Evolutionary conservation across 2,888 invertebrate genomes (phyloP).

Genomic region (Andrena marginata): DNA sequence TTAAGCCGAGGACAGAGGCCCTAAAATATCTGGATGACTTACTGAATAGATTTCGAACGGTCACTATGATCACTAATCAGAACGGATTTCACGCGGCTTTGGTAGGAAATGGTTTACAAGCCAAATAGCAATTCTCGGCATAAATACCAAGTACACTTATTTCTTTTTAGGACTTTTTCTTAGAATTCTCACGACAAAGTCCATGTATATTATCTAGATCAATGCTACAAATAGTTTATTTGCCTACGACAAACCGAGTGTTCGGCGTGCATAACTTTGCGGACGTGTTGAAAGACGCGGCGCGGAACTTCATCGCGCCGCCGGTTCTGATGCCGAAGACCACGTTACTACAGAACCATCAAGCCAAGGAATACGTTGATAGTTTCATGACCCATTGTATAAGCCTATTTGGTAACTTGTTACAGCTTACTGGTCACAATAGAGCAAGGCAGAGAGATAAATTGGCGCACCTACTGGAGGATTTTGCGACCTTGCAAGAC

Average conservation of each 20-base stretch:
- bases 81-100: slow-evolving; percentile 93
- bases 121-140: slow-evolving; percentile 24
- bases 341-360: slow-evolving; percentile 89
- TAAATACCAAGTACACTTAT: slow-evolving; percentile 61
- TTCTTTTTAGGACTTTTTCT: slow-evolving; percentile 93
- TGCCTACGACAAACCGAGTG: slow-evolving; percentile 85
- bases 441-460: slow-evolving; percentile 98
- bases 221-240: slow-evolving; percentile 93
- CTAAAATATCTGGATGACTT: slow-evolving; percentile 93
- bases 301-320: slow-evolving; percentile 95
- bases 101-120: slow-evolving; percentile 86
- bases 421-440: slow-evolving; percentile 97
- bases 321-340: slow-evolving; percentile 93
- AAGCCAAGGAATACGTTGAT: slow-evolving; percentile 95
- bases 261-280: slow-evolving; percentile 89
- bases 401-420: slow-evolving; percentile 93
- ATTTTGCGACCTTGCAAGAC: slow-evolving; percentile 96
- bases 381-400: slow-evolving; percentile 95
- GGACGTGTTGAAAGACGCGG: slow-evolving; percentile 94
- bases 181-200: slow-evolving; percentile 94
- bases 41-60: slow-evolving; percentile 92
- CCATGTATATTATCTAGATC: slow-evolving; percentile 97
- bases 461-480: slow-evolving; percentile 94
- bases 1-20: slow-evolving; percentile 92
- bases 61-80: slow-evolving; percentile 92